Evolutionary conservation across 2,113 vertebrate species (phyloP).

Genomic region (Microtus oregoni): DNA sequence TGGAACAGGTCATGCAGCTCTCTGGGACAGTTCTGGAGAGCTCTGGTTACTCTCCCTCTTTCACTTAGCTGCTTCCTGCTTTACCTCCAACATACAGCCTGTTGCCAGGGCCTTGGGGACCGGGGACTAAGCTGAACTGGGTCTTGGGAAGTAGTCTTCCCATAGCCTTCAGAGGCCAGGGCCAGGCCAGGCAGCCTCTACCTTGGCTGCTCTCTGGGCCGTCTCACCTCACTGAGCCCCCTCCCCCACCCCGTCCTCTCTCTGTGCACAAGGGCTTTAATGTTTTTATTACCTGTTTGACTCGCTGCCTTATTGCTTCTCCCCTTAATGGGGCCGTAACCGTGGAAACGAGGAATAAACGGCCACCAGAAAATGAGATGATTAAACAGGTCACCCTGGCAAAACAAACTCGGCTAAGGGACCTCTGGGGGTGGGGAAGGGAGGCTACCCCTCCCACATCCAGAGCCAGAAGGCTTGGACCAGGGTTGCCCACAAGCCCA

Average conservation of each 20-base stretch:
- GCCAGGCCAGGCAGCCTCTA: not conserved
- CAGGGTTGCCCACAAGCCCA: not conserved
- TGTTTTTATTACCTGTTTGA: constrained; percentile 99
- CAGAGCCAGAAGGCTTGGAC: not conserved
- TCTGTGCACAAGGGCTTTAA: constrained; percentile 97
- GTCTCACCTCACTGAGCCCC: constrained; percentile 92
- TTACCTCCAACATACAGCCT: constrained; percentile 4
- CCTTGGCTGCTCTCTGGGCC: constrained; percentile 80
- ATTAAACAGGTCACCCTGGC: constrained; percentile 99
- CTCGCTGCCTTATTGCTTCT: constrained; percentile 99
- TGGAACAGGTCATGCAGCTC: not conserved
- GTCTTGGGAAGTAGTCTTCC: not conserved
- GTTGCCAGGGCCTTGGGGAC: constrained; percentile 13
- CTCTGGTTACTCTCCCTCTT: not conserved
- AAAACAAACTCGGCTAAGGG: constrained; percentile 98
- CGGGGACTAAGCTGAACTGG: not conserved
- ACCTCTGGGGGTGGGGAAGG: constrained; percentile 84
- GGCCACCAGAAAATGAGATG: constrained; percentile 99
- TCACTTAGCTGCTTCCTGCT: constrained; percentile 40
- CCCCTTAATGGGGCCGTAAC: constrained; percentile 99
- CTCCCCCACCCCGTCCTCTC: constrained; percentile 88
- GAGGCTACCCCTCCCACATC: not conserved
- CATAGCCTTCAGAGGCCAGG: not conserved
- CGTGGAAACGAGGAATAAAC: constrained; percentile 99
- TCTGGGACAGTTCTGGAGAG: constrained; percentile 13